phyloP scores from a whole-genome alignment of 2,888 invertebrate genomes.

The Eupithecia subfuscata region DNA sequence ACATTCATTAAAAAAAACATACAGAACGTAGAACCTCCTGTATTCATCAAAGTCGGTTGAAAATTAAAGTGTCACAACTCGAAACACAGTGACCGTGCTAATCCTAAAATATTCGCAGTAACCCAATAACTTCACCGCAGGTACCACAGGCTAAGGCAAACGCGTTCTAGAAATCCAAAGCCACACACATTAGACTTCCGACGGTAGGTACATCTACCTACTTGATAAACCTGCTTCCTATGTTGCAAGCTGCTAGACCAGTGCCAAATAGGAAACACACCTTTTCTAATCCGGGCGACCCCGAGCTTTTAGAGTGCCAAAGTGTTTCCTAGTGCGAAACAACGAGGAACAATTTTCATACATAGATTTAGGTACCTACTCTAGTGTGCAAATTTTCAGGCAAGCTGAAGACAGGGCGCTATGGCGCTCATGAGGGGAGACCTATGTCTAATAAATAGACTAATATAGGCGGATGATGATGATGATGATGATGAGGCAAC shows the following conservation, averaged over 20 bases:
- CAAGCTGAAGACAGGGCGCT: too few relatives aligned
- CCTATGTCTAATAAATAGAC: too few relatives aligned
- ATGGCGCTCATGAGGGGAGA: too few relatives aligned
- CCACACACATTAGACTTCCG: constrained; percentile 5
- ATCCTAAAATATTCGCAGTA: not conserved
- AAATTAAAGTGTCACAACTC: not conserved
- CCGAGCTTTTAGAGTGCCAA: constrained; percentile 6
- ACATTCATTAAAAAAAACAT: not conserved
- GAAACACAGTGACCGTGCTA: not conserved
- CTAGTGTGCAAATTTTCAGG: too few relatives aligned
- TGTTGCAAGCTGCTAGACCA: constrained; percentile 20
- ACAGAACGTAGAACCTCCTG: not conserved
- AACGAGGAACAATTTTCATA: not conserved
- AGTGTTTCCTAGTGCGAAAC: not conserved
- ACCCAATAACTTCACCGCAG: not conserved
- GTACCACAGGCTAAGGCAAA: not conserved
- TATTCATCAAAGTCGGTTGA: too few relatives aligned
- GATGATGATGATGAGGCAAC: too few relatives aligned
- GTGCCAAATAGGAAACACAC: constrained; percentile 18
- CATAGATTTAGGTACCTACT: too few relatives aligned
- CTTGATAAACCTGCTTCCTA: constrained; percentile 30
- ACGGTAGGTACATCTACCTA: constrained; percentile 1
- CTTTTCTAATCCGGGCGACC: constrained; percentile 11
- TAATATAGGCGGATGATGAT: too few relatives aligned
- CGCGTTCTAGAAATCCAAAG: not conserved